Evolutionary conservation across 2,113 vertebrate species (phyloP), one percentile per base, ranked within the genome.

Genomic region (Arenaria interpres): DNA sequence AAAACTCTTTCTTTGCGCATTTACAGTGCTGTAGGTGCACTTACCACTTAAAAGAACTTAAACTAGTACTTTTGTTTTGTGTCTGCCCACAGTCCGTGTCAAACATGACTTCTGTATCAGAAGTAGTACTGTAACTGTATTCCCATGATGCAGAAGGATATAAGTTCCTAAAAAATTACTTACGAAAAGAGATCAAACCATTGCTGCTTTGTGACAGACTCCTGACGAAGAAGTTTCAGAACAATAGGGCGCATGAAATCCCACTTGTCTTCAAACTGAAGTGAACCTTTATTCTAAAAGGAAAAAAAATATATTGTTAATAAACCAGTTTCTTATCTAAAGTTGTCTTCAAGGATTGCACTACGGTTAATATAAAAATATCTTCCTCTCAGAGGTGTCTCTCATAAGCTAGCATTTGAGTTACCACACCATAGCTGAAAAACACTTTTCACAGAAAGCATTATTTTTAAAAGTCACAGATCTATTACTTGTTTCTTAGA

Each of bases 221-320:
- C 99, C 94, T 99, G 99, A 88, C 99, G 99, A 93, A 99, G 98
- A 97, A 99, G 98, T 97, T 99, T 99, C 97, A 99, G 97, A 91
- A 99, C 99, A 7, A 99, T 99, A 33, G 99, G 99, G 59, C 99
- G 99, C 99, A 99, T 99, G 96, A 99, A 98, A 98, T 99, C 99
- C 99, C 99, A 99, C 98, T 99, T 99, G 97, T 99, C 99, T 98
- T 99, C 99, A 98, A 99, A 99, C 73, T 99, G 99, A 97, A 99
- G 99, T 66, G 99, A 99, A 97, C 99, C 99, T 98, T 99, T 99
- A 98, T 99, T 99, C 99, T 98, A 85, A 85, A 96, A 90, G 30
- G 53, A 91, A 86, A 30, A 85, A 85, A 84, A 48, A 43, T 93
- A 14, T 27, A 27, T 1, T 41, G 17, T 91, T 69, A 82, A 85